Conservation (phyloP, 1,140 invertebrate genomes). For the Catajapyx aquilonaris region DNA sequence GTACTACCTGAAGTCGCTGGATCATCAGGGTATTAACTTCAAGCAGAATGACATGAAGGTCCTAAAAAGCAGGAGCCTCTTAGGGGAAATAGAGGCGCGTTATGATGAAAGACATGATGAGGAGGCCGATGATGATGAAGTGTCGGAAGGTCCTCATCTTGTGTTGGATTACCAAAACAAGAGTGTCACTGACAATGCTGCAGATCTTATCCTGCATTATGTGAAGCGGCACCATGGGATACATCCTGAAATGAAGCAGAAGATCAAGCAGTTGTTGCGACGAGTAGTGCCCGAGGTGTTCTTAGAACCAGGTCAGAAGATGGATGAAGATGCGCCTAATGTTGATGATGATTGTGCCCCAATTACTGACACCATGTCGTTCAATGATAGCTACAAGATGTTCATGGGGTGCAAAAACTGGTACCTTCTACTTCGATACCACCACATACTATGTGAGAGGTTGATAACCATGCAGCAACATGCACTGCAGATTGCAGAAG, state of each 20-base stretch:
- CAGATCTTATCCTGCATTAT: conserved; percentile 90
- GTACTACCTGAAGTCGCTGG: conserved; percentile 91
- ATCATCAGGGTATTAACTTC: conserved; percentile 96
- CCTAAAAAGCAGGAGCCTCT: conserved; percentile 79
- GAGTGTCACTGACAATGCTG: conserved; percentile 77
- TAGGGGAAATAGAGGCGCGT: conserved; percentile 87
- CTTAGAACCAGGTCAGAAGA: conserved; percentile 69
- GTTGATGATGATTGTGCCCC: conserved; percentile 44
- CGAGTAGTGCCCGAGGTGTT: conserved; percentile 90
- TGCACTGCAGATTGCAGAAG: conserved; percentile 43
- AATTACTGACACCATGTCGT: background rate
- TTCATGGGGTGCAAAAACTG: conserved; percentile 78
- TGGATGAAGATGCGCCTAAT: conserved; percentile 83
- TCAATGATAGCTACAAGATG: conserved; percentile 53
- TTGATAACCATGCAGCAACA: conserved; percentile 59
- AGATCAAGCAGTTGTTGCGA: conserved; percentile 78
- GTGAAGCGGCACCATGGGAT: conserved; percentile 89
- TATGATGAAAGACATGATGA: conserved; percentile 81
- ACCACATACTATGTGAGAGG: conserved; percentile 83
- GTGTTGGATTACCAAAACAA: conserved; percentile 57
- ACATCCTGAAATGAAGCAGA: conserved; percentile 88
- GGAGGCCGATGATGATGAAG: conserved; percentile 32
- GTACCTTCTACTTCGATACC: conserved; percentile 87
- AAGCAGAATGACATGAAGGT: conserved; percentile 94
- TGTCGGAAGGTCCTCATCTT: conserved; percentile 48